A percentile compares a stretch with the other conserved stretches of the same genome.
Evolutionary conservation across 2,888 invertebrate genomes (phyloP).

Genomic region (Pristionchus mayeri): DNA sequence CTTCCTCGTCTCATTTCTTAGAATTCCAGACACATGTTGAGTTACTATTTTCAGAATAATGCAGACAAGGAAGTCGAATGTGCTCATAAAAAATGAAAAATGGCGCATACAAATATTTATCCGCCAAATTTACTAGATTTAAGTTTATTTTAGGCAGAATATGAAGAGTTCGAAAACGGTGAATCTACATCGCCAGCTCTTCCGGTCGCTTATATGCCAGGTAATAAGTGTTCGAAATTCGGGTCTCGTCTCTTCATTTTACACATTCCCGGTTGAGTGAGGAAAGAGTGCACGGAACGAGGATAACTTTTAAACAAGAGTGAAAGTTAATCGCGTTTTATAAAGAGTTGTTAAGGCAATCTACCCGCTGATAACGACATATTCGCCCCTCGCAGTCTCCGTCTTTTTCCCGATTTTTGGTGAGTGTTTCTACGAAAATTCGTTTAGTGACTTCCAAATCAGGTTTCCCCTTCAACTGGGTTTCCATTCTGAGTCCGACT

Average conservation of each 20-base stretch:
- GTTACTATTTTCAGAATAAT: neutral
- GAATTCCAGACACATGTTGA: too few species aligned
- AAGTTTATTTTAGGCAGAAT: neutral
- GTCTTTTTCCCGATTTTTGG: conserved; percentile 15
- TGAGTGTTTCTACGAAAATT: neutral
- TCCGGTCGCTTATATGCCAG: neutral
- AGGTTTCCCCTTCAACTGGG: neutral
- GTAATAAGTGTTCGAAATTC: too few species aligned
- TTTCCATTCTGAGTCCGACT: neutral
- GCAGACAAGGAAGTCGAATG: too few species aligned
- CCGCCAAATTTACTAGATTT: too few species aligned
- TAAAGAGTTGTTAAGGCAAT: neutral
- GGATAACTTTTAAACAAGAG: neutral
- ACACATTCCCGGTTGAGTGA: too few species aligned
- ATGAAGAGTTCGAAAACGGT: neutral
- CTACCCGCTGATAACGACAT: neutral
- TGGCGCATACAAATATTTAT: too few species aligned
- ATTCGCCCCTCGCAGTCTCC: neutral
- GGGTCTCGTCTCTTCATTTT: too few species aligned
- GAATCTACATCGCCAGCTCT: neutral
- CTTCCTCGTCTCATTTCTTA: too few species aligned
- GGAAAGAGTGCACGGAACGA: too few species aligned
- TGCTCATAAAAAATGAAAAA: too few species aligned
- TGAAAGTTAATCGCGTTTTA: too few species aligned
- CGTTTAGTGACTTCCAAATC: neutral